A percentile compares a stretch with the other conserved stretches of the same genome.
Conservation (phyloP, 2,797 vertebrate genomes). For the Danionella dracula region DNA sequence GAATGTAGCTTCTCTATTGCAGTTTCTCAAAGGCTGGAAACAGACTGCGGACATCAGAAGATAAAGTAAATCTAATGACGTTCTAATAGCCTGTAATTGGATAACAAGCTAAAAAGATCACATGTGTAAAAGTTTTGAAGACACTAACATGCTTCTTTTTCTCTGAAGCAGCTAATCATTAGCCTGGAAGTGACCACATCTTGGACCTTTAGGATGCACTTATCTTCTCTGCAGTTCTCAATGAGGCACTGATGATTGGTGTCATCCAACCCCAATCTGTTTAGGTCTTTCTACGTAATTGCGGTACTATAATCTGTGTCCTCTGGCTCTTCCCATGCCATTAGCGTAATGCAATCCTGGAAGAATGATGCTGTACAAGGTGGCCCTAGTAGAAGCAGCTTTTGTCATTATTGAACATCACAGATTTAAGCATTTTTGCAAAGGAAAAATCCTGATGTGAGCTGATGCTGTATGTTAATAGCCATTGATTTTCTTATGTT, state of each 20-base stretch:
- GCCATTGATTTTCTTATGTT: too few species aligned
- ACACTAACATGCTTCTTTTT: neutral
- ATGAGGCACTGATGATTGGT: slow-evolving; percentile 47
- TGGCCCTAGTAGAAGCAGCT: slow-evolving; percentile 33
- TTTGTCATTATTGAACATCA: slow-evolving; percentile 52
- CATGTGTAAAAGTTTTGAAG: too few species aligned
- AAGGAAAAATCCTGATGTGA: too few species aligned
- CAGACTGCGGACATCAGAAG: too few species aligned
- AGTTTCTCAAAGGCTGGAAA: too few species aligned
- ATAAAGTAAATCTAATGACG: too few species aligned
- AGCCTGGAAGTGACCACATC: neutral
- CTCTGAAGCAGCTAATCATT: neutral
- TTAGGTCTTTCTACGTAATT: slow-evolving; percentile 49
- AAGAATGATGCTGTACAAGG: slow-evolving; percentile 35
- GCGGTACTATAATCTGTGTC: slow-evolving; percentile 53
- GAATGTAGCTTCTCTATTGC: too few species aligned
- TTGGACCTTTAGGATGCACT: neutral
- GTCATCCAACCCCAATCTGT: slow-evolving; percentile 17
- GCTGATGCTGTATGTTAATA: too few species aligned
- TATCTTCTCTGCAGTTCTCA: slow-evolving; percentile 35
- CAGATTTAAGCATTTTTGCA: too few species aligned
- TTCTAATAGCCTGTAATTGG: too few species aligned
- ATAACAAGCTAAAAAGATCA: too few species aligned
- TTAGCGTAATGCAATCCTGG: slow-evolving; percentile 58
- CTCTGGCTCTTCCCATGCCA: slow-evolving; percentile 47